Base-by-base conservation (phyloP, 1,140 invertebrate genomes). In the Zaprionus vittiger region DNA sequence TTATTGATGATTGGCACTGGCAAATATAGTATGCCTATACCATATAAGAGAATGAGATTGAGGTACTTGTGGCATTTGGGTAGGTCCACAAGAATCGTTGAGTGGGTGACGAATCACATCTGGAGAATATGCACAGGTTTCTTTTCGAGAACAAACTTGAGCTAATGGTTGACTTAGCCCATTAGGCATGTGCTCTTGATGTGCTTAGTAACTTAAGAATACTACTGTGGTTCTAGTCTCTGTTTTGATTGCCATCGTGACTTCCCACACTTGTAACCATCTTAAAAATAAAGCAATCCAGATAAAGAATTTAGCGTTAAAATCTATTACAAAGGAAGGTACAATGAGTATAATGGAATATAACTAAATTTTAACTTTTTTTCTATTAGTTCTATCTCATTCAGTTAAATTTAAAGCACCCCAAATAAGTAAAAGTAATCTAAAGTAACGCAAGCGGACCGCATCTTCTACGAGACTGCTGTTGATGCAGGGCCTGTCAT, bases 1-100 rank as follows among this genome's bases (percentile, higher is more conserved):
- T 67, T 67, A 77, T 77, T 52, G 31, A 67, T 67, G 73, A 77
- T 77, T 52, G 47, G 38, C 38, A 6, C 15, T 41, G 14, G 38
- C 4, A 20, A 22, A 11, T 20, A 20, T 52, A 22, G 4, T 20
- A 20, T 52, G 41, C 47, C 17, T 24, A 52, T 52, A 22, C 17
- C n/a, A 4, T 2, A 6, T n/a, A 41, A 17, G 6, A 7, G 17
- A 49, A 7, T 49, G 44, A 11, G 47, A 24, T 3, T 49, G 47
- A 52, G 47, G 47, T 24, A 52, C 47, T 52, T 52, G 11, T 5
- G 47, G 47, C 20, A 52, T 24, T 52, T 52, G 47, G 47, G 47
- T 24, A 62, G 49, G 41, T 47, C 41, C 41, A 17, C 41, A 17
- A 59, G 38, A 44, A 28, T 57, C 44, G 73, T 28, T 31, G 73